Evolutionary conservation across 2,113 vertebrate species (phyloP), one percentile per base, ranked within the genome.

Genomic region (Trematomus loennbergii): DNA sequence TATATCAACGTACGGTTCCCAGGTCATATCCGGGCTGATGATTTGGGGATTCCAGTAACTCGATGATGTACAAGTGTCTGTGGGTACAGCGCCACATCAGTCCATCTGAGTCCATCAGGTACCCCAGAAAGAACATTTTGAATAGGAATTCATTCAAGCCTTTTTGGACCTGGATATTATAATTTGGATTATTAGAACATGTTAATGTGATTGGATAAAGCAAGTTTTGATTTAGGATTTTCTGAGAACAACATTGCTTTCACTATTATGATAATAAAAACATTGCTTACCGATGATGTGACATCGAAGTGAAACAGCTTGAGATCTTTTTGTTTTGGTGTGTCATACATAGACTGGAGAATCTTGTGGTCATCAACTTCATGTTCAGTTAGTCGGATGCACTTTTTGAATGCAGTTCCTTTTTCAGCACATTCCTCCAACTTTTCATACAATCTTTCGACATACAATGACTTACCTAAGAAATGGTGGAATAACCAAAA

Each of bases 261-360:
- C 0, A 68, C 8, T 5, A 53, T 52, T 1, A 29, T 49, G 12
- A 13, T 9, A 4, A 46, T 16, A 2, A 13, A 63, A 64, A 72
- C 4, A 25, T 55, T 40, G 3, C 72, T 96, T 91, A 97, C 97
- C 1, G 96, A 96, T 15, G 97, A 95, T 16, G 97, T 97, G 85
- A 98, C 91, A 60, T 98, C 97, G 7, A 98, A 91, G 87, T 97
- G 97, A 89, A 97, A 96, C n/a, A 98, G 54, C 29, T 93, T 80
- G 93, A 84, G 5, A 96, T 94, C 1, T 62, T 79, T 4, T 60
- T 84, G 88, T 92, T 72, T 86, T 73, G 3, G 72, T 40, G 40
- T 57, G 5, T 88, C 61, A 80, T 96, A 84, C 82, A 95, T 95
- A 22, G 94, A 87, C 40, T 84, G 73, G 6, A 98, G 83, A 48